Evolutionary conservation across 2,797 vertebrate genomes (phyloP).

Genomic region (Ibycter americanus): DNA sequence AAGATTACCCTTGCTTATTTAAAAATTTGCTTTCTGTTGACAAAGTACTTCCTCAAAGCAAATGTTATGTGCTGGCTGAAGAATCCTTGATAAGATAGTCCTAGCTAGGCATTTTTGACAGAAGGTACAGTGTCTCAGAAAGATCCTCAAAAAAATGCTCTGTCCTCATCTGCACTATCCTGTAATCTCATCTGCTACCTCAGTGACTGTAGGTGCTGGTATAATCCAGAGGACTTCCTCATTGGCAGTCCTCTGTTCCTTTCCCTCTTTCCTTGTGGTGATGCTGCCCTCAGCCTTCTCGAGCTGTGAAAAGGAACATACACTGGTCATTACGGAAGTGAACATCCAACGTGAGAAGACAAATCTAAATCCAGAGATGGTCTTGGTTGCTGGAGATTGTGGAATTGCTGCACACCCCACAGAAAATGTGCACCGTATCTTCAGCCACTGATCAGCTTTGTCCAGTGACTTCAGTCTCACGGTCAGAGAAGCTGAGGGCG

Average conservation of each 20-base stretch:
- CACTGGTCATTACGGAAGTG: not conserved
- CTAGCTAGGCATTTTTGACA: not conserved
- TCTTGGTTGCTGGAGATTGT: not conserved
- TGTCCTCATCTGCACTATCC: not conserved
- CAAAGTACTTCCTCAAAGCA: not conserved
- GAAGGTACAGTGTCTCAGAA: not conserved
- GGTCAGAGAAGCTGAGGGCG: not conserved
- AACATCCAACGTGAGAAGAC: not conserved
- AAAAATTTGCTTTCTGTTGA: not conserved
- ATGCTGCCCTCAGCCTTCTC: not conserved
- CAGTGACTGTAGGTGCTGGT: not conserved
- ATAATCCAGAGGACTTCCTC: not conserved
- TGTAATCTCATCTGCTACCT: not conserved
- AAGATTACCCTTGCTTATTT: not conserved
- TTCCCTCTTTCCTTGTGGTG: not conserved
- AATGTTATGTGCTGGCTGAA: not conserved
- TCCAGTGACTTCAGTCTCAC: not conserved
- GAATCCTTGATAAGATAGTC: not conserved
- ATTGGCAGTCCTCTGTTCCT: not conserved
- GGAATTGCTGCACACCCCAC: not conserved
- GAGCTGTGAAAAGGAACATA: not conserved
- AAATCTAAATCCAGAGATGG: not conserved
- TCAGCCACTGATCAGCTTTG: not conserved
- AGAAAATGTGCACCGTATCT: not conserved
- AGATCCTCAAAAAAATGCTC: not conserved